Evolutionary conservation across 2,113 vertebrate genomes (phyloP).

Genomic region (Lampris incognitus): DNA sequence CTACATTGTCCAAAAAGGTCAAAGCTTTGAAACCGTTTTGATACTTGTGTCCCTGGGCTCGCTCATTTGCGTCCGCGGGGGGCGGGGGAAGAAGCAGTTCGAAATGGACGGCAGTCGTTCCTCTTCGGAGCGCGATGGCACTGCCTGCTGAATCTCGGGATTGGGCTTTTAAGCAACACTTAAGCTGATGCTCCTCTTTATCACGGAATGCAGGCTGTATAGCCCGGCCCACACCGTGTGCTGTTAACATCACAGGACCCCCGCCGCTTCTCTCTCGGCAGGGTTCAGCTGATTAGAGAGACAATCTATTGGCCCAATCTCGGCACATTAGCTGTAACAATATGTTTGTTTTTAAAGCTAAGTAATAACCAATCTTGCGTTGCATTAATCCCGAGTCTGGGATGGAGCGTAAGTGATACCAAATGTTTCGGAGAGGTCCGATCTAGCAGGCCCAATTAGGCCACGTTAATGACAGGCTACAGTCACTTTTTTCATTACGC

Average conservation of each 20-base stretch:
- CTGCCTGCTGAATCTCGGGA: constrained; percentile 50
- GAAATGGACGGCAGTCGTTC: constrained; percentile 42
- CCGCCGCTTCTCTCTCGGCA: constrained; percentile 59
- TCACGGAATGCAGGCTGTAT: constrained; percentile 60
- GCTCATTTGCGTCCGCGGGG: not conserved
- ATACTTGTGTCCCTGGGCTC: not conserved
- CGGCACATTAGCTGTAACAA: constrained; percentile 67
- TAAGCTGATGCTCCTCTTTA: constrained; percentile 66
- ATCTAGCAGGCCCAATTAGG: constrained; percentile 66
- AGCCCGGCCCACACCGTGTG: constrained; percentile 61
- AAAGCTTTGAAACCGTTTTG: not conserved
- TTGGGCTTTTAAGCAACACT: constrained; percentile 65
- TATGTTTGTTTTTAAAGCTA: constrained; percentile 73
- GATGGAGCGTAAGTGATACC: constrained; percentile 43
- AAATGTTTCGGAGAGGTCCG: constrained; percentile 50
- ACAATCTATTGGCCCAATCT: constrained; percentile 63
- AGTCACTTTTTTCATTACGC: constrained; percentile 43
- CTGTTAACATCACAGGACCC: constrained; percentile 59
- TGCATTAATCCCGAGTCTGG: constrained; percentile 46
- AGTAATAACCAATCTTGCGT: constrained; percentile 69
- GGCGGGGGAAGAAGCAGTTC: constrained; percentile 1
- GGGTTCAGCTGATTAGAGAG: constrained; percentile 74
- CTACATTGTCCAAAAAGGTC: no score
- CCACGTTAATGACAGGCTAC: constrained; percentile 58
- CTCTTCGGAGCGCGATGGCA: constrained; percentile 24